These are phyloP conservation scores for Sclerurus mexicanus DNA, from an alignment of 2,113 vertebrate genomes.

Conservation along the genomic window DNA sequence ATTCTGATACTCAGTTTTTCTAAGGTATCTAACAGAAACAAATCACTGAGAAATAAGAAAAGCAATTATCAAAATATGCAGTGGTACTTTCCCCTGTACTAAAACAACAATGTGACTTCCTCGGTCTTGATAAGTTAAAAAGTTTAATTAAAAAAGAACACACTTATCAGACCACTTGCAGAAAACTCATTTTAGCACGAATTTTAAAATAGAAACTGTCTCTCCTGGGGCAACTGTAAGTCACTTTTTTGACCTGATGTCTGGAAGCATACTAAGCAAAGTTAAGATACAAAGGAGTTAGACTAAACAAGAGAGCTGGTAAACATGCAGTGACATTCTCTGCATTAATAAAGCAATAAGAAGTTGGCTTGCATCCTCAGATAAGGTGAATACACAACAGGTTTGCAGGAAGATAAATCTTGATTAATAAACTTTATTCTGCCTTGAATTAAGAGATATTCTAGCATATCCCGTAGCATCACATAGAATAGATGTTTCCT, in stretches of 20 bases:
- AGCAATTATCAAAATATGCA: background rate
- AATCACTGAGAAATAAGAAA: background rate
- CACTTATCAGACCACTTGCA: background rate
- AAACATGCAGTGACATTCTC: background rate
- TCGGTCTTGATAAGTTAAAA: background rate
- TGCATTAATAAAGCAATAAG: background rate
- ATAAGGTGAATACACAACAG: background rate
- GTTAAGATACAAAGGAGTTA: background rate
- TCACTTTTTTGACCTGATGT: background rate
- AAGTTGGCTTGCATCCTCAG: background rate
- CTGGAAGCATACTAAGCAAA: background rate
- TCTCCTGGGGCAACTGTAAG: background rate
- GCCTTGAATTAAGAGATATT: background rate
- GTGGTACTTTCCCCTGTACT: background rate
- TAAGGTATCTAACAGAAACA: background rate
- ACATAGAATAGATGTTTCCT: background rate
- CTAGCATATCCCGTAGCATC: background rate
- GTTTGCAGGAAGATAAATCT: background rate
- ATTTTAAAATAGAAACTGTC: background rate
- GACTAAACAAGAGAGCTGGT: background rate
- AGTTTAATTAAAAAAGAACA: background rate
- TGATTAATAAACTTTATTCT: background rate
- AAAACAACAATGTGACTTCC: background rate
- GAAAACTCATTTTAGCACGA: background rate
- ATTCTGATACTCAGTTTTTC: background rate